phyloP scores from a whole-genome alignment of 2,888 invertebrate genomes.

The Hyles lineata region DNA sequence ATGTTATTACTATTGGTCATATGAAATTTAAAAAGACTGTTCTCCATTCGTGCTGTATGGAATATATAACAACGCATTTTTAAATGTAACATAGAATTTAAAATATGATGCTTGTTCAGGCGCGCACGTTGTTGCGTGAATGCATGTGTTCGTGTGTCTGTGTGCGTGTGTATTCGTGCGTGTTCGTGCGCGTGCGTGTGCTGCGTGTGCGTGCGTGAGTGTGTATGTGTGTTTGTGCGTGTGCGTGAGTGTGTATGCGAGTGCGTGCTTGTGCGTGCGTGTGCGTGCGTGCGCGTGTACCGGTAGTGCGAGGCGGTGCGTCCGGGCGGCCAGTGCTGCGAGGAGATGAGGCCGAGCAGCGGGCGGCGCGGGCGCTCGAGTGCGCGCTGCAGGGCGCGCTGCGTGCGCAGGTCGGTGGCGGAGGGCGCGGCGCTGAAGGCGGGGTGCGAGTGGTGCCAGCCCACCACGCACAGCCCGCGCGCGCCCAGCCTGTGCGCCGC shows the following conservation, averaged over 20 bases:
- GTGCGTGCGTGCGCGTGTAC: slow-evolving; percentile 44
- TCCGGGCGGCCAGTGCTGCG: slow-evolving; percentile 86
- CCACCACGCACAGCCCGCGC: slow-evolving; percentile 86
- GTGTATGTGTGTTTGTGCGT: slow-evolving; percentile 34
- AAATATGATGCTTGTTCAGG: no score
- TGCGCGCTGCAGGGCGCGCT: slow-evolving; percentile 81
- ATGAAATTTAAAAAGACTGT: no score
- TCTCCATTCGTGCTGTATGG: no score
- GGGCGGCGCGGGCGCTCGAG: slow-evolving; percentile 71
- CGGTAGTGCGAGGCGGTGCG: slow-evolving; percentile 82
- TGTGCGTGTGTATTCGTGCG: no score
- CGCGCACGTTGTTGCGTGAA: no score
- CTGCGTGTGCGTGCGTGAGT: background rate
- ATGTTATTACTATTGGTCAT: no score
- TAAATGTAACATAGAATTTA: no score
- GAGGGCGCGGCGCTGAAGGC: slow-evolving; percentile 89
- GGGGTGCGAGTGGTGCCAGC: slow-evolving; percentile 93
- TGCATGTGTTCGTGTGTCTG: no score
- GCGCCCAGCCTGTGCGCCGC: slow-evolving; percentile 85
- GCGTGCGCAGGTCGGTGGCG: slow-evolving; percentile 87
- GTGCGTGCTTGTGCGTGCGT: background rate
- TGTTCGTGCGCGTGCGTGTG: no score
- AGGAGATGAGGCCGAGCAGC: slow-evolving; percentile 87
- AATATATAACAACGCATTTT: no score
- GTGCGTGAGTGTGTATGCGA: background rate